Percentiles rank a stretch among this genome's conserved stretches.
Evolutionary conservation across 2,113 vertebrate species (phyloP).

Genomic region (Crotalus horridus): DNA sequence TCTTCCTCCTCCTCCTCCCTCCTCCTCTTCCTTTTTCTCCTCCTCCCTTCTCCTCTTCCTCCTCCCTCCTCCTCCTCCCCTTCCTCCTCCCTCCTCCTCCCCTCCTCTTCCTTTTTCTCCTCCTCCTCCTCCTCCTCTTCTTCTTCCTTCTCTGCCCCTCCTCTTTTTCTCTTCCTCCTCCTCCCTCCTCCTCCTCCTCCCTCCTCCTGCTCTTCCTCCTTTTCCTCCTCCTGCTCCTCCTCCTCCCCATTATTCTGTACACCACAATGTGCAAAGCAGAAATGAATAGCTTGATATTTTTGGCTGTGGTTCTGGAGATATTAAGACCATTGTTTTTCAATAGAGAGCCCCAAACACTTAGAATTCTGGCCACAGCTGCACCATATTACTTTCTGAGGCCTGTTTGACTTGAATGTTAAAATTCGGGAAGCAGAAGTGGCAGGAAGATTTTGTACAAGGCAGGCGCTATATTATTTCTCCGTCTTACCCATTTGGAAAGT

Average conservation of each 20-base stretch:
- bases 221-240: too few species aligned
- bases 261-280: not conserved
- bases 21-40: too few species aligned
- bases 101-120: too few species aligned
- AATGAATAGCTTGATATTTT: slow-evolving; percentile 22
- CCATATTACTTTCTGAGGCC: slow-evolving; percentile 9
- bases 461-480: slow-evolving; percentile 8
- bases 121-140: too few species aligned
- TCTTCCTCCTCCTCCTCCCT: too few species aligned
- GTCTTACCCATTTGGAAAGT: slow-evolving; percentile 11
- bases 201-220: too few species aligned
- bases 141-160: accelerated
- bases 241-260: not conserved
- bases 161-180: too few species aligned
- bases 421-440: not conserved
- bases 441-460: not conserved
- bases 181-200: too few species aligned
- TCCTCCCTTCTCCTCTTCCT: too few species aligned
- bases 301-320: slow-evolving; percentile 5
- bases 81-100: too few species aligned
- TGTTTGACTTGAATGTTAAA: slow-evolving; percentile 20
- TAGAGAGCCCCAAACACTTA: not conserved
- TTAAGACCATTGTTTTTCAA: slow-evolving; percentile 2
- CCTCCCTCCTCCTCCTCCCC: too few species aligned
- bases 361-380: not conserved